A percentile compares a stretch with the other conserved stretches of the same genome.
phyloP scores from a whole-genome alignment of 2,888 invertebrate genomes.

The Drosophila subsilvestris region DNA sequence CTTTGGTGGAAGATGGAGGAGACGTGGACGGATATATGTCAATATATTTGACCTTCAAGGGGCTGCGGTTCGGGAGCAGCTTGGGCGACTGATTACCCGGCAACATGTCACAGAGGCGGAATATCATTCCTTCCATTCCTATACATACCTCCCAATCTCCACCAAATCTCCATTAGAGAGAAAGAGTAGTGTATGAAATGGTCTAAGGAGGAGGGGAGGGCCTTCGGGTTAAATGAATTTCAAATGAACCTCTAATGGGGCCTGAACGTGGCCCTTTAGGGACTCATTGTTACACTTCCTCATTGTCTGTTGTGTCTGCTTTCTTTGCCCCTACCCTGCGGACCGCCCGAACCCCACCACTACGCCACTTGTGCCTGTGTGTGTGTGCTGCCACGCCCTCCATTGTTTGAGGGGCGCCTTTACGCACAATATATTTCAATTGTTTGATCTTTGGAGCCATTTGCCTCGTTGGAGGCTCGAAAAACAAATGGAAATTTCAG shows the following conservation, averaged over 20 bases:
- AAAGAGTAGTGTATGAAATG: no score
- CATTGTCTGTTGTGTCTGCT: constrained; percentile 22
- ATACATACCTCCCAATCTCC: not conserved
- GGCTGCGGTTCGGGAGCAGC: constrained; percentile 10
- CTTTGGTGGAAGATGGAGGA: constrained; percentile 3
- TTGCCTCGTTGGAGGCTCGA: not conserved
- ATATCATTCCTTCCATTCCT: not conserved
- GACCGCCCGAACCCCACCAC: not conserved
- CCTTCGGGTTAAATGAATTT: constrained; percentile 37
- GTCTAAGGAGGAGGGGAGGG: constrained; percentile 2
- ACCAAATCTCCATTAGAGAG: not conserved
- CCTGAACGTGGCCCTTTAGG: constrained; percentile 29
- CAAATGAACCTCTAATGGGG: constrained; percentile 50
- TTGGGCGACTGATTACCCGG: constrained; percentile 55
- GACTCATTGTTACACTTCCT: constrained; percentile 37
- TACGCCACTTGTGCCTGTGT: not conserved
- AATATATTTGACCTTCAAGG: constrained; percentile 63
- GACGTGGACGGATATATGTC: constrained; percentile 31
- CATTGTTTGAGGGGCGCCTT: constrained; percentile 30
- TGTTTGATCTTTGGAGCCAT: constrained; percentile 10
- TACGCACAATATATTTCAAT: constrained; percentile 69
- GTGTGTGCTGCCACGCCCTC: constrained; percentile 31
- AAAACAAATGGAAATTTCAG: constrained; percentile 2
- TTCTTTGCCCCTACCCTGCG: no score
- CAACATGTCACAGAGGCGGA: constrained; percentile 10